A percentile compares a stretch with the other conserved stretches of the same genome.
These are phyloP conservation scores for Branchipolynoe longqiensis DNA, from an alignment of 2,888 invertebrate species.

Conservation along the genomic window DNA sequence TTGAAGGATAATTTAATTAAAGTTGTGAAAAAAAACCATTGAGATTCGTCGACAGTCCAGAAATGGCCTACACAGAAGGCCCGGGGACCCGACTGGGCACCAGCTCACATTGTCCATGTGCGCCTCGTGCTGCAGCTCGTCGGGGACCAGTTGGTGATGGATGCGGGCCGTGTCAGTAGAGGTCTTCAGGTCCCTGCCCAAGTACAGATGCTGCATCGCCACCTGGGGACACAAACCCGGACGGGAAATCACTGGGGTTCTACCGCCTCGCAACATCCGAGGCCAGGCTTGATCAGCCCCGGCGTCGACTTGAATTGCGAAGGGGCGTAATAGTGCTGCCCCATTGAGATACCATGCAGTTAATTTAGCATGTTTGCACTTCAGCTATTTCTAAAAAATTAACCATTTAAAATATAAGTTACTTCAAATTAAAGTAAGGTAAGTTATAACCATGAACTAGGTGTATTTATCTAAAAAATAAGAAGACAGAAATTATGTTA, in stretches of 20 bases:
- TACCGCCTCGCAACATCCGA: not conserved
- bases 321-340: no score
- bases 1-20: not conserved
- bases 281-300: not conserved
- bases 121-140: constrained; percentile 87
- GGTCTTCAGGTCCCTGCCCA: constrained; percentile 88
- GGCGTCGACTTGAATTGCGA: no score
- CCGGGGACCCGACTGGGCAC: not conserved
- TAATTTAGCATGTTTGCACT: not conserved
- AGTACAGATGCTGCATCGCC: constrained; percentile 85
- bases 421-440: not conserved
- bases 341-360: not conserved
- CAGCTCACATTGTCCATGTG: constrained; percentile 85
- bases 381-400: no score
- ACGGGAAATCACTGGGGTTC: not conserved
- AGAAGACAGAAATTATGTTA: not conserved
- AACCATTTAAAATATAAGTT: no score
- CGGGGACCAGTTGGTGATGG: constrained; percentile 92
- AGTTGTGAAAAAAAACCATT: not conserved
- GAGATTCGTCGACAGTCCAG: not conserved
- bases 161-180: constrained; percentile 90
- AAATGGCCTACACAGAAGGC: not conserved
- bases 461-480: not conserved
- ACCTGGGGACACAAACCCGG: constrained; percentile 59
- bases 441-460: no score